Evolutionary conservation across 2,113 vertebrate genomes (phyloP).

Genomic region (Origma solitaria): DNA sequence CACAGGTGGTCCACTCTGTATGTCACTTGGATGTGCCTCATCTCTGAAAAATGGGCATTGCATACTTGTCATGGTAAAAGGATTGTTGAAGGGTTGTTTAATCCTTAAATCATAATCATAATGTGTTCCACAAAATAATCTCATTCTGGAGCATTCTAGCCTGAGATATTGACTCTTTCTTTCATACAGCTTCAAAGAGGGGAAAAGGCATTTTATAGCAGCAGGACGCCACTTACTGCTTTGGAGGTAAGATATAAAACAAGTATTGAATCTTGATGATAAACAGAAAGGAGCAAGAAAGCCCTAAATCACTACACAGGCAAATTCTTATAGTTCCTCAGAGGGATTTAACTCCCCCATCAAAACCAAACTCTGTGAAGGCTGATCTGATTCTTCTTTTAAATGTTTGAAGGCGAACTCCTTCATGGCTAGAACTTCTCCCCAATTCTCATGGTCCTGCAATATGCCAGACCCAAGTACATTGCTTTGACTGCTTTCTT

Average conservation of each 20-base stretch:
- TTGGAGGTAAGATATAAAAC: background rate
- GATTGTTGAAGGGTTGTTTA: background rate
- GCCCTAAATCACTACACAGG: background rate
- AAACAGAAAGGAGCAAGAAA: background rate
- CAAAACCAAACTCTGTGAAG: background rate
- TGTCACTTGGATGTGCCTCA: background rate
- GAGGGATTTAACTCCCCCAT: background rate
- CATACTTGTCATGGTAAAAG: background rate
- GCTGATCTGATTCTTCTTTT: background rate
- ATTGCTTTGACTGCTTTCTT: background rate
- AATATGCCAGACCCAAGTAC: background rate
- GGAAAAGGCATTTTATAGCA: background rate
- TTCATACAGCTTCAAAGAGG: background rate
- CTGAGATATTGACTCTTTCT: background rate
- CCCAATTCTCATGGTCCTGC: background rate
- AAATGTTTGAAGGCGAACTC: background rate
- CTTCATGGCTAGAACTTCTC: background rate
- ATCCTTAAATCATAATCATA: background rate
- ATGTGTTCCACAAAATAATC: background rate
- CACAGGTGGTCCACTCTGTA: fast-evolving
- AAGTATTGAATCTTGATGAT: background rate
- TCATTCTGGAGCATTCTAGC: background rate
- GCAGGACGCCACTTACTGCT: background rate
- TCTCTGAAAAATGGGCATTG: background rate
- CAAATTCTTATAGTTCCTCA: background rate